Conservation (phyloP, 2,113 vertebrate genomes). For the Mesitornis unicolor region DNA sequence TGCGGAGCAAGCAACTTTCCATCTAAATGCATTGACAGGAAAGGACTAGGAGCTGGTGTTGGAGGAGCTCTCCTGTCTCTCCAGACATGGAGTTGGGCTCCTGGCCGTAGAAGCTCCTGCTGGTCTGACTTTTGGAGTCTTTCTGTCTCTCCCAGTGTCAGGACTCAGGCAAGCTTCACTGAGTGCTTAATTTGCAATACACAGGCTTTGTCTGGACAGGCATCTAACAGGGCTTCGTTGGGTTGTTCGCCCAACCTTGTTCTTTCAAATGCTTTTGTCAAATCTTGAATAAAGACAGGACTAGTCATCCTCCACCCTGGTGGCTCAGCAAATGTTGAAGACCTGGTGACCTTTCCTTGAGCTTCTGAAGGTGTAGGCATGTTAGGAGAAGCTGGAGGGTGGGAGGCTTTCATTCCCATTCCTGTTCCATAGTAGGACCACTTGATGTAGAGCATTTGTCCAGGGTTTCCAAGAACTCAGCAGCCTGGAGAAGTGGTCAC, state of each 20-base stretch:
- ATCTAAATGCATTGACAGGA: not conserved
- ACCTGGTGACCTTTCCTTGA: not conserved
- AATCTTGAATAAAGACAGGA: not conserved
- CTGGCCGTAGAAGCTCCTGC: not conserved
- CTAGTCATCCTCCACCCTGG: not conserved
- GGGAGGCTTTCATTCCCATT: not conserved
- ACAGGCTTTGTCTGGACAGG: not conserved
- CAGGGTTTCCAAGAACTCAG: not conserved
- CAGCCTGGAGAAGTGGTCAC: not conserved
- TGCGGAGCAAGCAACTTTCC: not conserved
- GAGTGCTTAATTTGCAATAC: not conserved
- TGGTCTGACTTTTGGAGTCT: not conserved
- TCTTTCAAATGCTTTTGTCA: not conserved
- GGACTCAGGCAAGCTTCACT: not conserved
- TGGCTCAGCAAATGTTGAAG: not conserved
- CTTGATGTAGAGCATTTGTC: not conserved
- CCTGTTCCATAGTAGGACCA: not conserved
- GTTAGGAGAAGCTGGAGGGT: not conserved
- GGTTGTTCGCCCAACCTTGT: not conserved
- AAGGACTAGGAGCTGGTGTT: not conserved
- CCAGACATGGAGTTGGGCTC: not conserved
- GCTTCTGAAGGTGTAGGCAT: not conserved
- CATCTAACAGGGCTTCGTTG: not conserved
- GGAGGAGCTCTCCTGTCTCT: not conserved
- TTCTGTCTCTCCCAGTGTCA: not conserved